Evolutionary conservation across 2,113 vertebrate genomes (phyloP).

Genomic region (Stigmatopora nigra): DNA sequence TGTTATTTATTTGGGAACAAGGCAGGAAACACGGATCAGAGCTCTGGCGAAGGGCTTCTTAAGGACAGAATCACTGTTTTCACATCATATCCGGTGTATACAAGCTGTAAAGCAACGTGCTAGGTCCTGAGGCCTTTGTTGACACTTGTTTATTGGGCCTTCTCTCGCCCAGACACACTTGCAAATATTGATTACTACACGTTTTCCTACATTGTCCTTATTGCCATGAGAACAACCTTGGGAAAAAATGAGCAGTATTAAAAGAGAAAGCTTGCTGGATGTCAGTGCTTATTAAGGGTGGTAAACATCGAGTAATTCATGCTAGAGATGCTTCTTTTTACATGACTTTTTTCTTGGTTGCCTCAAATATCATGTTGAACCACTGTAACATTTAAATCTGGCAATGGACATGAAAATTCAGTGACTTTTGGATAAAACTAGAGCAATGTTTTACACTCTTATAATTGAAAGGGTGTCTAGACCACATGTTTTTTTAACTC

Average conservation of each 20-base stretch:
- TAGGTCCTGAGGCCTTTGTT: slow-evolving; percentile 54
- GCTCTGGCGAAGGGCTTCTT: slow-evolving; percentile 44
- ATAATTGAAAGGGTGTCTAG: slow-evolving; percentile 69
- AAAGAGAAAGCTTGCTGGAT: slow-evolving; percentile 33
- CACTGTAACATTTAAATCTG: slow-evolving; percentile 55
- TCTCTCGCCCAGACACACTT: slow-evolving; percentile 51
- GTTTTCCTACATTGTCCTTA: slow-evolving; percentile 51
- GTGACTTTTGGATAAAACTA: too few relatives aligned
- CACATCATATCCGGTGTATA: slow-evolving; percentile 58
- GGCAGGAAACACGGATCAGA: slow-evolving; percentile 65
- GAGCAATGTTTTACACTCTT: slow-evolving; percentile 31
- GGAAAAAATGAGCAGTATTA: slow-evolving; percentile 37
- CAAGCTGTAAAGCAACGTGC: slow-evolving; percentile 60
- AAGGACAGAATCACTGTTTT: slow-evolving; percentile 63
- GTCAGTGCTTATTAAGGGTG: slow-evolving; percentile 5
- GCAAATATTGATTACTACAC: slow-evolving; percentile 64
- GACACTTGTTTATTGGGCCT: slow-evolving; percentile 62
- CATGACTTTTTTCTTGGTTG: slow-evolving; percentile 54
- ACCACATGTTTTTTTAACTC: slow-evolving; percentile 51
- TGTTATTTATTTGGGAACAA: slow-evolving; percentile 70
- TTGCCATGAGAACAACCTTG: slow-evolving; percentile 51
- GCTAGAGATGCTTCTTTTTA: not conserved
- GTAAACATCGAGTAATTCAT: not conserved
- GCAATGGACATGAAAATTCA: not conserved
- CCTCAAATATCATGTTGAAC: slow-evolving; percentile 48